These are phyloP conservation scores for Nansenia antarctica DNA, from an alignment of 2,113 vertebrate species.

Conservation along the genomic window DNA sequence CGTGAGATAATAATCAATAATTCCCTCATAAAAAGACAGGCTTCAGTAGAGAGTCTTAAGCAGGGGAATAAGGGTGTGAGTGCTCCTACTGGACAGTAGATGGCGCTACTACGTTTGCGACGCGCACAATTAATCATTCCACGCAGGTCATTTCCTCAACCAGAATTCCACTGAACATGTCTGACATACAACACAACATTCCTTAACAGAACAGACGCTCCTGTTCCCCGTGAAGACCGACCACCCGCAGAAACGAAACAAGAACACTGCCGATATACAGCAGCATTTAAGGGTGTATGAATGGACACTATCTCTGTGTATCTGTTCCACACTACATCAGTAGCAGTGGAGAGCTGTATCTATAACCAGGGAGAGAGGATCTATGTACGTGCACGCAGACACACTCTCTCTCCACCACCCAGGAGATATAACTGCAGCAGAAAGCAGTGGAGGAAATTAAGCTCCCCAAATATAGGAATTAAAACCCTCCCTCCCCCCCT, in stretches of 20 bases:
- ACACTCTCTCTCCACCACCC: not conserved
- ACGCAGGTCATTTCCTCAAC: conserved; percentile 9
- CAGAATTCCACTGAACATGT: conserved; percentile 9
- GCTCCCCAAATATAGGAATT: conserved; percentile 6
- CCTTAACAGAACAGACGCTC: not conserved
- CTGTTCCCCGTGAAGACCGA: not conserved
- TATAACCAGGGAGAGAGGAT: not conserved
- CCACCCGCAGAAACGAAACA: no score
- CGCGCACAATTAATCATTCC: no score
- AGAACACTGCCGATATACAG: no score
- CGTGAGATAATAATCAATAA: no score
- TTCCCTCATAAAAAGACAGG: not conserved
- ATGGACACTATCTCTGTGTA: no score
- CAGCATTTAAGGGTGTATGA: no score
- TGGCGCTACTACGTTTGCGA: conserved; percentile 45
- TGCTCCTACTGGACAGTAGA: conserved; percentile 46
- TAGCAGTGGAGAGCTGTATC: not conserved
- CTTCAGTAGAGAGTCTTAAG: not conserved
- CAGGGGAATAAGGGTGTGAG: not conserved
- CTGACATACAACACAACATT: conserved; percentile 6
- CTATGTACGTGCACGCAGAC: not conserved
- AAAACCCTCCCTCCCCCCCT: conserved; percentile 15
- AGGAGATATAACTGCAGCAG: not conserved
- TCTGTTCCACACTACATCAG: not conserved
- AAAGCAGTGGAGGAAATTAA: not conserved